Percentiles rank a stretch among this genome's conserved stretches.
phyloP scores from a whole-genome alignment of 30 jellyfish, hydroid and myxozoan genomes.

The Aurelia coerulea region DNA sequence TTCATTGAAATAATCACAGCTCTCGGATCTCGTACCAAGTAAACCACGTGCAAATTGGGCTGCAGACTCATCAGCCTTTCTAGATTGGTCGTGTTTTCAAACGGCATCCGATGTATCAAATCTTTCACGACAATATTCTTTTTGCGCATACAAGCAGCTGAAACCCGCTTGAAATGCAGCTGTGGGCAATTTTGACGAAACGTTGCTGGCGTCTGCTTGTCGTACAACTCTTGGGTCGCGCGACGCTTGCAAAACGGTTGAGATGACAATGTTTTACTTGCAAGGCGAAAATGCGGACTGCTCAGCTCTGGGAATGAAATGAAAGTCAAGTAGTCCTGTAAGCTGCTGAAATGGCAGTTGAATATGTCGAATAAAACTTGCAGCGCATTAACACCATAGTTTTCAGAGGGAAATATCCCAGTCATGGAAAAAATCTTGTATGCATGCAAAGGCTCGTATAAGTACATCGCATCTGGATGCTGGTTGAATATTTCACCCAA shows the following conservation, averaged over 20 bases:
- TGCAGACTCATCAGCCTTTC: slow-evolving; percentile 55
- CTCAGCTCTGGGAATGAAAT: slow-evolving; percentile 94
- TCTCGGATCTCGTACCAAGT: slow-evolving; percentile 94
- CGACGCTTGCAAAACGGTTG: slow-evolving; percentile 88
- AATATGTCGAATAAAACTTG: slow-evolving; percentile 71
- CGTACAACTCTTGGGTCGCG: slow-evolving; percentile 66
- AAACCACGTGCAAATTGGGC: slow-evolving; percentile 59
- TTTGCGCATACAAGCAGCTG: slow-evolving; percentile 64
- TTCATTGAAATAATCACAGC: slow-evolving; percentile 94
- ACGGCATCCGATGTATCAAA: slow-evolving; percentile 78
- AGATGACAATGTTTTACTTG: slow-evolving; percentile 86
- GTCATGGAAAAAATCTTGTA: slow-evolving; percentile 74
- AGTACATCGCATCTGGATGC: slow-evolving; percentile 79
- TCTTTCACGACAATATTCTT: slow-evolving; percentile 83
- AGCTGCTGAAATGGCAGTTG: slow-evolving; percentile 79
- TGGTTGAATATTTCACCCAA: slow-evolving; percentile 97
- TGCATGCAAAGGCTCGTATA: slow-evolving; percentile 96
- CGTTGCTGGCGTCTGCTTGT: slow-evolving; percentile 27
- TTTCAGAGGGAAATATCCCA: slow-evolving; percentile 65
- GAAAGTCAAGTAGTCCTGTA: slow-evolving; percentile 82
- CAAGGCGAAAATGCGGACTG: slow-evolving; percentile 90
- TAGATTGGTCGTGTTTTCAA: slow-evolving; percentile 32
- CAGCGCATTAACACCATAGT: slow-evolving; percentile 61
- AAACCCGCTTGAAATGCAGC: slow-evolving; percentile 59
- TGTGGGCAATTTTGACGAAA: slow-evolving; percentile 70